Conservation (phyloP, 2,113 vertebrate species). For the Rhineura floridana region DNA sequence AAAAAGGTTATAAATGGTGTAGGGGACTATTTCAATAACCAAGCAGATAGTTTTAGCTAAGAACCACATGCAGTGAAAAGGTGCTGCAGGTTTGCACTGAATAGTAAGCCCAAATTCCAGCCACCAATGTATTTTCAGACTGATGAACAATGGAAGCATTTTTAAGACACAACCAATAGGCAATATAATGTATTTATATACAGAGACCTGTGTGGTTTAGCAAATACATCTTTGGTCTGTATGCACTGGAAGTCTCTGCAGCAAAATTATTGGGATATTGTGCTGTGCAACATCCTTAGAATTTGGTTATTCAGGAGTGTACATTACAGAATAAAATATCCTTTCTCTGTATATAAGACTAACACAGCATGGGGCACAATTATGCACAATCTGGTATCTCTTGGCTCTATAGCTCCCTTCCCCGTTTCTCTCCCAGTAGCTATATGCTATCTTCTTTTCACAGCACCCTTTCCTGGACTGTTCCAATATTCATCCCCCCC, state of each 20-base stretch:
- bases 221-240: background rate
- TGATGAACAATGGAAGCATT: background rate
- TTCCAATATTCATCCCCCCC: background rate
- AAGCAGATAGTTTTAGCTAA: constrained; percentile 28
- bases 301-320: background rate
- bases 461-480: background rate
- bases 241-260: no score
- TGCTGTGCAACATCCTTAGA: background rate
- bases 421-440: background rate
- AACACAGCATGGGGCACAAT: background rate
- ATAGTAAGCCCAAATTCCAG: background rate
- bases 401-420: background rate
- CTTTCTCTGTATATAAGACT: no score
- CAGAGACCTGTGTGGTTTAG: background rate
- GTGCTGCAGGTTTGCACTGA: background rate
- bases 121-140: background rate
- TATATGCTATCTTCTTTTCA: background rate
- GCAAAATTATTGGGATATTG: background rate
- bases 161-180: background rate
- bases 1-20: constrained; percentile 15
- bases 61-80: background rate
- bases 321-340: background rate
- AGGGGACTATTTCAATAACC: constrained; percentile 30
- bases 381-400: background rate
- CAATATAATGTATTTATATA: no score